Percentiles rank a stretch among this genome's conserved stretches.
Conservation (phyloP, 2,888 invertebrate genomes). For the Pimpla rufipes region DNA sequence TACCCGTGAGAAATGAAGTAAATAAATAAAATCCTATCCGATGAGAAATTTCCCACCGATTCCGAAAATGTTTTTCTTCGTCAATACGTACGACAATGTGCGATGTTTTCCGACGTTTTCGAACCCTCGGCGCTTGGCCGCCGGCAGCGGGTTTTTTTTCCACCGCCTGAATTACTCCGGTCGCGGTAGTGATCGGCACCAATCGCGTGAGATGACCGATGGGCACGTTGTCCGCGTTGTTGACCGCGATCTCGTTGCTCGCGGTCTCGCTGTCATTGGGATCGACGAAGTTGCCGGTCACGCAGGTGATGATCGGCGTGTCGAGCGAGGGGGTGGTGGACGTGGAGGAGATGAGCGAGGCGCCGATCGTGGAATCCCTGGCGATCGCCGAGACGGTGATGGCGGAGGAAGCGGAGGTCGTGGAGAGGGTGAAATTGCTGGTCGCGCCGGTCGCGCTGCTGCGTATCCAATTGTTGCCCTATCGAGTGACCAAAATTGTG, state of each 20-base stretch:
- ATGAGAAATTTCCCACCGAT: too few species aligned
- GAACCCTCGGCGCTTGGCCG: constrained; percentile 55
- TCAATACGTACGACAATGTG: constrained; percentile 68
- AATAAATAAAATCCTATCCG: too few species aligned
- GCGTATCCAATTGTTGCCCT: neutral
- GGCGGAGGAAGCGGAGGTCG: neutral
- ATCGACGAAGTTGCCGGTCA: constrained; percentile 20
- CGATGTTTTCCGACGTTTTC: constrained; percentile 71
- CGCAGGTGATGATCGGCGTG: constrained; percentile 14
- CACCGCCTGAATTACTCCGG: neutral
- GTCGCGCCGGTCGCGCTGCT: neutral
- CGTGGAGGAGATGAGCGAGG: neutral
- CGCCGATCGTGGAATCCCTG: neutral
- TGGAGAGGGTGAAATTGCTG: neutral
- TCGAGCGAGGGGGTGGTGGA: neutral
- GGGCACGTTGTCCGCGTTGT: neutral
- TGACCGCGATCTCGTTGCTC: neutral
- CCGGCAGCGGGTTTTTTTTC: constrained; percentile 22
- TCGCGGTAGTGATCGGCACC: neutral
- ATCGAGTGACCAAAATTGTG: too few species aligned
- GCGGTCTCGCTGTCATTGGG: neutral
- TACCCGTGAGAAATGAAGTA: too few species aligned
- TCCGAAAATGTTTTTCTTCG: neutral
- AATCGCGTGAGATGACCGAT: neutral
- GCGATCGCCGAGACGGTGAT: neutral